Conservation (phyloP, 2,888 invertebrate species). For the Antitype chi region DNA sequence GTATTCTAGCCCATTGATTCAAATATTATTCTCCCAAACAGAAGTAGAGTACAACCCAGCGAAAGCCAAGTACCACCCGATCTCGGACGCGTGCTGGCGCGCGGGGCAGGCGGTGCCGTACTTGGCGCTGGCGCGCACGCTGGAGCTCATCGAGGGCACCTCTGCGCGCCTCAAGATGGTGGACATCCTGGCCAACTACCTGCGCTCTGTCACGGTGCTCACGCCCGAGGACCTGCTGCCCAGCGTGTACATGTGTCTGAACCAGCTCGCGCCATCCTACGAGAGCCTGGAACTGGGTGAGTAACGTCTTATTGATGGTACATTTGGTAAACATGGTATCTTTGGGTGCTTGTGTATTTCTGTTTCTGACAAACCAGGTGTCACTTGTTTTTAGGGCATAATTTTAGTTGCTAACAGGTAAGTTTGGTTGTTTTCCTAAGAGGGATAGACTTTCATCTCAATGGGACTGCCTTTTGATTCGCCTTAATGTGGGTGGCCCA, state of each 20-base stretch:
- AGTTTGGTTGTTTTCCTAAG: no score
- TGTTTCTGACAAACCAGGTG: no score
- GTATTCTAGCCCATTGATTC: background rate
- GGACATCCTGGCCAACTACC: conserved; percentile 97
- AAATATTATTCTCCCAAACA: conserved; percentile 31
- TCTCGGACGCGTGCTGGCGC: conserved; percentile 96
- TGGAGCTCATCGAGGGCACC: conserved; percentile 97
- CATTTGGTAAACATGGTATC: no score
- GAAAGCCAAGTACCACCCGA: conserved; percentile 94
- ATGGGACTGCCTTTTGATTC: no score
- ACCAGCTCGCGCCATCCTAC: conserved; percentile 98
- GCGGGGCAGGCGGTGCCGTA: conserved; percentile 96
- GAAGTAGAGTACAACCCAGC: conserved; percentile 92
- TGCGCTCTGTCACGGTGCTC: conserved; percentile 95
- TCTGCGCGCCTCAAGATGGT: conserved; percentile 97
- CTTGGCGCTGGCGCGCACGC: conserved; percentile 96
- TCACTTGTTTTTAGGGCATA: no score
- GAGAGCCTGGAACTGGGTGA: conserved; percentile 92
- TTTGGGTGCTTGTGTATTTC: no score
- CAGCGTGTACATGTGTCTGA: conserved; percentile 98
- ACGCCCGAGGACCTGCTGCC: conserved; percentile 97
- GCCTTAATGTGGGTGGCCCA: no score
- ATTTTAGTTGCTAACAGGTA: no score
- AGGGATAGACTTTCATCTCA: no score
- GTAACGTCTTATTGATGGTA: conserved; percentile 25